A percentile compares a stretch with the other conserved stretches of the same genome.
These are phyloP conservation scores for Lepus timidus DNA, from an alignment of 2,113 vertebrate species.

Conservation along the genomic window DNA sequence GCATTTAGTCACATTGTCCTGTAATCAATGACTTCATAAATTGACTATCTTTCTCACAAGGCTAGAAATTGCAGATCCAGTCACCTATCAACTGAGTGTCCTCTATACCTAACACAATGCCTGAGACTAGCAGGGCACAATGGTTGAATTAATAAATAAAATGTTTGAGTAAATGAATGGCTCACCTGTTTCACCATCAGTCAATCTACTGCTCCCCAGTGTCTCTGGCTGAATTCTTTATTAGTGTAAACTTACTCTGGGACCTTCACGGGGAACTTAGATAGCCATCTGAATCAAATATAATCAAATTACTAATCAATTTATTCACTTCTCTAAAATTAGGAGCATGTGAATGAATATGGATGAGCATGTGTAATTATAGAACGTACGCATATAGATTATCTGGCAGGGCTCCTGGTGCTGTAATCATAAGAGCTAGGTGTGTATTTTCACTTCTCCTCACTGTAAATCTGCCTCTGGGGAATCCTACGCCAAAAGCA, in stretches of 20 bases:
- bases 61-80: background rate
- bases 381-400: constrained; percentile 85
- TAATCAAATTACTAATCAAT: constrained; percentile 85
- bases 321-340: constrained; percentile 82
- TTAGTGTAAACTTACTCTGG: constrained; percentile 66
- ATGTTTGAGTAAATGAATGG: constrained; percentile 54
- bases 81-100: background rate
- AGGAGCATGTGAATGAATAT: constrained; percentile 85
- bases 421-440: constrained; percentile 71
- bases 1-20: background rate
- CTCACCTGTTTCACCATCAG: background rate
- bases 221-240: constrained; percentile 48
- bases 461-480: constrained; percentile 20
- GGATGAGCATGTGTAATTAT: constrained; percentile 84
- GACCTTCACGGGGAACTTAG: constrained; percentile 73
- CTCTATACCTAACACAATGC: background rate
- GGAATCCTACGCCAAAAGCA: constrained; percentile 57
- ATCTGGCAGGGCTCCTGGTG: constrained; percentile 73
- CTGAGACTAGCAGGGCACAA: background rate
- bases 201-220: background rate
- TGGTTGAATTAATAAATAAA: constrained; percentile 50
- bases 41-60: background rate
- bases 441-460: constrained; percentile 76
- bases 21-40: background rate
- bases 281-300: constrained; percentile 80